phyloP scores from a whole-genome alignment of 2,113 vertebrate genomes.

The Stictonetta naevosa region DNA sequence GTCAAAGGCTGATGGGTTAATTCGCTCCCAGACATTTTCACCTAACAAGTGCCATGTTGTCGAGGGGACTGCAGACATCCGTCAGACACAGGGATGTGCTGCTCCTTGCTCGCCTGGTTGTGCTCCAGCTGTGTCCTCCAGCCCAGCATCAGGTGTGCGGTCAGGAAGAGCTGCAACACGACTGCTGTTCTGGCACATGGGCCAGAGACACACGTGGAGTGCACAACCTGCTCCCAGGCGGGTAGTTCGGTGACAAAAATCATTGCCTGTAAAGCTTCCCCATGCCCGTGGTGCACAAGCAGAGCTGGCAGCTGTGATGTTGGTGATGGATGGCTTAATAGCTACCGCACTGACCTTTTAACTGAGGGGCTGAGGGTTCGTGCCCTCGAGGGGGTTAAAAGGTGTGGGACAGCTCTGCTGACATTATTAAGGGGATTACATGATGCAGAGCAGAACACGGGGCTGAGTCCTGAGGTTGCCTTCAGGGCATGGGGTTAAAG shows the following conservation, averaged over 20 bases:
- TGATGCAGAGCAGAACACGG: neutral
- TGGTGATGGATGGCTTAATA: neutral
- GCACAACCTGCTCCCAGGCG: neutral
- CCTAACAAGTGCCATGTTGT: neutral
- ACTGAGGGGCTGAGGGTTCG: neutral
- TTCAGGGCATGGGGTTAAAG: neutral
- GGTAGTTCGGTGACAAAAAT: neutral
- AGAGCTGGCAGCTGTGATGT: neutral
- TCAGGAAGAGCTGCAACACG: neutral
- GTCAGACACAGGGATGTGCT: neutral
- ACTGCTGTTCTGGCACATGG: neutral
- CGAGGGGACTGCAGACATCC: neutral
- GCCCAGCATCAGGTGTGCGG: neutral
- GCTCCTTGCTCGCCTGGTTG: neutral
- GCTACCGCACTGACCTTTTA: neutral
- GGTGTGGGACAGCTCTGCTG: neutral
- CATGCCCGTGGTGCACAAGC: accelerated
- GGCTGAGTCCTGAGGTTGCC: neutral
- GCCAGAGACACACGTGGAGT: neutral
- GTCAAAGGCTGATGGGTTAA: neutral
- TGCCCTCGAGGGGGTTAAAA: neutral
- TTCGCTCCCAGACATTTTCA: neutral
- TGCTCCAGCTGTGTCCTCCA: neutral
- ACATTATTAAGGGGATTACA: neutral
- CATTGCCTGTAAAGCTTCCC: accelerated